phyloP scores from a whole-genome alignment of 2,113 vertebrate genomes.

The Burhinus bistriatus region DNA sequence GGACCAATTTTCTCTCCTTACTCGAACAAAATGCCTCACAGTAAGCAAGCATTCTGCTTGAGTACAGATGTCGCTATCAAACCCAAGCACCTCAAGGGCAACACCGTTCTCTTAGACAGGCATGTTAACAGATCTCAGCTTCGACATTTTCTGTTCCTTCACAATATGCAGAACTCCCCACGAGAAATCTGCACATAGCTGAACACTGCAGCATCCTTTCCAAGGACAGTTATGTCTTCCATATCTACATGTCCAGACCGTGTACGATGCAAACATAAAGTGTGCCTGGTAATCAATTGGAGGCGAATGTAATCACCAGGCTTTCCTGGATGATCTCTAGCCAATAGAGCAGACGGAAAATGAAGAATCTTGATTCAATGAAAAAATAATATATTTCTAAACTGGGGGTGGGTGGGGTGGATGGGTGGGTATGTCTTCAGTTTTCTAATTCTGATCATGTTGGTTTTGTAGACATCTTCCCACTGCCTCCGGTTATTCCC shows the following conservation, averaged over 20 bases:
- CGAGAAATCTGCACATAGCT: background rate
- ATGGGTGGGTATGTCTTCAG: too few species aligned
- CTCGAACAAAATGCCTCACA: background rate
- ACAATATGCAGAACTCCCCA: background rate
- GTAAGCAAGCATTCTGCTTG: background rate
- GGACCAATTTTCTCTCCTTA: background rate
- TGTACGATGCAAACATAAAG: background rate
- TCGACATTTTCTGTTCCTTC: background rate
- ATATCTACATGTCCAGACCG: background rate
- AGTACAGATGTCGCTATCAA: background rate
- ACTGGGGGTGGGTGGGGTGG: background rate
- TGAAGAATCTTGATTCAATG: background rate
- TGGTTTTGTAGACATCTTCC: background rate
- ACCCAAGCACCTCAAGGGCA: background rate
- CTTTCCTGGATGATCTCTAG: background rate
- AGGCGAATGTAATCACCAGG: background rate
- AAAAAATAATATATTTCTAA: background rate
- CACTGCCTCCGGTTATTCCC: background rate
- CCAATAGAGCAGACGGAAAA: background rate
- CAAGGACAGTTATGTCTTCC: background rate
- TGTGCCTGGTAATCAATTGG: fast-evolving
- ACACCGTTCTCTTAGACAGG: background rate
- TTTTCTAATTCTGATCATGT: background rate
- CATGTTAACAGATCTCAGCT: background rate
- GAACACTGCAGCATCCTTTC: background rate